Conservation (phyloP, 2,888 invertebrate species). For the Pantelozetes paolii region DNA sequence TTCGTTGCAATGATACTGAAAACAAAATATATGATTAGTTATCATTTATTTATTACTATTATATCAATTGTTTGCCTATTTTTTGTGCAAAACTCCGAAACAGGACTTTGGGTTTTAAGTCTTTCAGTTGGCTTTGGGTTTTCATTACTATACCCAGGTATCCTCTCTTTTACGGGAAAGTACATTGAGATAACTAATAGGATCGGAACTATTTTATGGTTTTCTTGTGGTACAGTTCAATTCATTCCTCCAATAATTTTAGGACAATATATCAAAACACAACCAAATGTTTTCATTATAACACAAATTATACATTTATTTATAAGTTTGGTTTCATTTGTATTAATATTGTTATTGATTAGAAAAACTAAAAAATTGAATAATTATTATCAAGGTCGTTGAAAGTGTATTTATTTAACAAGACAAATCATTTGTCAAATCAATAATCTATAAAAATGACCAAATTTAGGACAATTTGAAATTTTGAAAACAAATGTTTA, state of each 20-base stretch:
- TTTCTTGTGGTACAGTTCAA: background rate
- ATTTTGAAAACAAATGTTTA: no score
- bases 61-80: background rate
- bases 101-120: background rate
- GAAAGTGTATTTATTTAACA: no score
- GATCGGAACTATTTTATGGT: background rate
- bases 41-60: background rate
- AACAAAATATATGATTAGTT: background rate
- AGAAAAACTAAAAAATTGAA: background rate
- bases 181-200: background rate
- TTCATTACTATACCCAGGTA: background rate
- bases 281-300: background rate
- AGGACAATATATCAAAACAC: background rate
- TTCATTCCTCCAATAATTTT: background rate
- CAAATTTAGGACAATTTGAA: no score
- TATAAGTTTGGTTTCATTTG: background rate
- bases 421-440: no score
- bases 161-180: background rate
- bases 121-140: background rate
- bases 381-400: no score
- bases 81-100: background rate
- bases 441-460: no score
- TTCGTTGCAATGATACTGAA: background rate
- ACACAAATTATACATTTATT: background rate
- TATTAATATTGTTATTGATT: background rate